These are phyloP conservation scores for Agrotis clavis DNA, from an alignment of 2,888 invertebrate species.

Conservation along the genomic window DNA sequence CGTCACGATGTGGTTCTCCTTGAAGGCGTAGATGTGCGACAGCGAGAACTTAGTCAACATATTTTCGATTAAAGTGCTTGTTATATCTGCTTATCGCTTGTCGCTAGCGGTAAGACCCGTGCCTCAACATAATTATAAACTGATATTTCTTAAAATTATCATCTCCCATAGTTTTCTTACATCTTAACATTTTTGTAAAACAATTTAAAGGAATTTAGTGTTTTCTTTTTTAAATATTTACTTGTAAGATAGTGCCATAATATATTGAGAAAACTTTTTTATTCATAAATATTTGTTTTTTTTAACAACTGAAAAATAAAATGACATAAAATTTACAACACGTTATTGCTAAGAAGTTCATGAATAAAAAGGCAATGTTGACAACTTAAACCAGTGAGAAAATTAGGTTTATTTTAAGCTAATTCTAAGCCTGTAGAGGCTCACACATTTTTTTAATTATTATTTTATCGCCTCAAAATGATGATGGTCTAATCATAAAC, in stretches of 20 bases:
- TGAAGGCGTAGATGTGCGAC: too few relatives aligned
- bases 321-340: neutral
- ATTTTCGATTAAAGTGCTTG: neutral
- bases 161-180: conserved; percentile 50
- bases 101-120: neutral
- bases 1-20: too few relatives aligned
- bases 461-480: neutral
- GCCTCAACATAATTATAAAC: conserved; percentile 20
- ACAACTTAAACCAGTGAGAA: conserved; percentile 42
- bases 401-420: conserved; percentile 31
- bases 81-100: neutral
- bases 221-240: conserved; percentile 32
- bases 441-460: neutral
- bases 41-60: neutral
- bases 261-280: conserved; percentile 26
- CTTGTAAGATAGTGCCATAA: conserved; percentile 60
- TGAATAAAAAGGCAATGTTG: conserved; percentile 8
- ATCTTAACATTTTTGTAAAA: conserved; percentile 50
- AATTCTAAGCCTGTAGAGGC: neutral
- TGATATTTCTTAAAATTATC: conserved; percentile 30
- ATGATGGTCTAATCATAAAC: too few relatives aligned
- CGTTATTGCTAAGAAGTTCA: conserved; percentile 16
- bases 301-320: neutral
- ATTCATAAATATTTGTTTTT: neutral
- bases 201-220: conserved; percentile 38